Conservation (phyloP, 2,888 invertebrate genomes). For the Apoda limacodes region DNA sequence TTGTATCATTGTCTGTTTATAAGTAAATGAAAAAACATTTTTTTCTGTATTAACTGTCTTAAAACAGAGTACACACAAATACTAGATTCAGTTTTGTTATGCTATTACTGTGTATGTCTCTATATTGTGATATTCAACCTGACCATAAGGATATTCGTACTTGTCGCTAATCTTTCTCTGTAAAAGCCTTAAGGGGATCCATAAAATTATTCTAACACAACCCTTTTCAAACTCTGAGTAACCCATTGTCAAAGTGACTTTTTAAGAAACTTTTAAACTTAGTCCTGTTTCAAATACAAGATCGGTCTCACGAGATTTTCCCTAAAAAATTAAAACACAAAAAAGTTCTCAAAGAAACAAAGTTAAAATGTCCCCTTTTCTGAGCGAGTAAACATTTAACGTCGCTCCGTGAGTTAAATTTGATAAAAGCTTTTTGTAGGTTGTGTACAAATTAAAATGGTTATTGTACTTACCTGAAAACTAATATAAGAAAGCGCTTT, state of each 20-base stretch:
- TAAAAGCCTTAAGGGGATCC: constrained; percentile 22
- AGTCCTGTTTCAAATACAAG: constrained; percentile 54
- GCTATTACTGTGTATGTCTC: too few relatives aligned
- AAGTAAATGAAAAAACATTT: too few relatives aligned
- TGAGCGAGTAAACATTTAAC: constrained; percentile 60
- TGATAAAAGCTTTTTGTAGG: constrained; percentile 31
- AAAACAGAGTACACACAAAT: too few relatives aligned
- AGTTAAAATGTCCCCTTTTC: constrained; percentile 52
- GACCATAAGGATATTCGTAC: too few relatives aligned
- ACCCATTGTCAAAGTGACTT: constrained; percentile 65
- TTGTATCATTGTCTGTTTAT: too few relatives aligned
- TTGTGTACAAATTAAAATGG: constrained; percentile 15
- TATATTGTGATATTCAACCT: too few relatives aligned
- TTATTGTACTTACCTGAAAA: constrained; percentile 23
- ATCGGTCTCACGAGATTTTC: constrained; percentile 52
- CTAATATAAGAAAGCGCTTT: constrained; percentile 1
- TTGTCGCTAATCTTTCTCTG: too few relatives aligned
- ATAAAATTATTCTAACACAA: constrained; percentile 63
- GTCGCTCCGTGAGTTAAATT: constrained; percentile 42
- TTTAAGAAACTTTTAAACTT: constrained; percentile 60
- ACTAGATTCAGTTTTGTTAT: too few relatives aligned
- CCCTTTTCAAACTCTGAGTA: constrained; percentile 38
- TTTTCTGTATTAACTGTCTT: too few relatives aligned
- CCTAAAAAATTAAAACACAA: constrained; percentile 62
- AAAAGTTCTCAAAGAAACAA: constrained; percentile 49